These are phyloP conservation scores for Anhinga rufa DNA, from an alignment of 2,113 vertebrate genomes.

Conservation along the genomic window DNA sequence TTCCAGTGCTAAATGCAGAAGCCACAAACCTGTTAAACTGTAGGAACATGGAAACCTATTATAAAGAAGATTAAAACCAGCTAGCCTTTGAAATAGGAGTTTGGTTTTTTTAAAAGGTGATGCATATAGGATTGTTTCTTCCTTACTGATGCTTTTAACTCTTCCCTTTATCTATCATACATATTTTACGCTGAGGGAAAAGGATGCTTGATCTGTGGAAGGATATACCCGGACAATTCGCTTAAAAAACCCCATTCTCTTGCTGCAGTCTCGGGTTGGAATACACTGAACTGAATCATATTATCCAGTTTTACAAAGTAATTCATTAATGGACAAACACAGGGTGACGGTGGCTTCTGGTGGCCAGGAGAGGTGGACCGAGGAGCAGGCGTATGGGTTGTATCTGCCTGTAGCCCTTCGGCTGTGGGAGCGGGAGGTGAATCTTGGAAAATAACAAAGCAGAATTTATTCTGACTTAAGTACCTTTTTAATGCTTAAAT, in stretches of 20 bases:
- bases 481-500: constrained; percentile 73
- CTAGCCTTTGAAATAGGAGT: not conserved
- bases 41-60: not conserved
- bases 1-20: constrained; percentile 13
- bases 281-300: not conserved
- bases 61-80: not conserved
- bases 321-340: not conserved
- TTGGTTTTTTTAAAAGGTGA: not conserved
- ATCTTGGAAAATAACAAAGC: not conserved
- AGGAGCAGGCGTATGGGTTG: not conserved
- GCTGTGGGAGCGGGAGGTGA: constrained; percentile 7
- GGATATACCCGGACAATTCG: not conserved
- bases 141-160: not conserved
- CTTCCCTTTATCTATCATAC: not conserved
- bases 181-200: not conserved
- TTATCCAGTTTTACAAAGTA: not conserved
- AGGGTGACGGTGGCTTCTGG: not conserved
- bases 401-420: not conserved
- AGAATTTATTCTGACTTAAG: constrained; percentile 64
- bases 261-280: not conserved
- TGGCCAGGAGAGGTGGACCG: not conserved
- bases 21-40: not conserved
- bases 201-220: not conserved
- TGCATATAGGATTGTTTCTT: not conserved
- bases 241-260: not conserved